Percentiles rank a stretch among this genome's conserved stretches.
These are phyloP conservation scores for Leucopsar rothschildi DNA, from an alignment of 2,113 vertebrate genomes.

Conservation along the genomic window DNA sequence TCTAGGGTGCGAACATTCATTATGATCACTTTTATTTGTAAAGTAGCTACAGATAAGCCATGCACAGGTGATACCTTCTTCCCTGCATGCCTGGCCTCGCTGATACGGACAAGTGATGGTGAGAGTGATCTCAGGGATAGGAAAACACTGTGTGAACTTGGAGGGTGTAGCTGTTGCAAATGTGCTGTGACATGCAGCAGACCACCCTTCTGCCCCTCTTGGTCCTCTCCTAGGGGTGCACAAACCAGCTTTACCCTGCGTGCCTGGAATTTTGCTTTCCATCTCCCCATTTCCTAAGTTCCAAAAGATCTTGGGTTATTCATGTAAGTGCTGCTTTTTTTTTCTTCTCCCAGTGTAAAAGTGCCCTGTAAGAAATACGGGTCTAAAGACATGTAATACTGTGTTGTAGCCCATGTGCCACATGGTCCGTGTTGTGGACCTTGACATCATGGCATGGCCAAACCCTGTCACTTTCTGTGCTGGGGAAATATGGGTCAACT, in stretches of 20 bases:
- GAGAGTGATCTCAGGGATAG: not conserved
- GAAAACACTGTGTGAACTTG: not conserved
- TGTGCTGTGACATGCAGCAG: not conserved
- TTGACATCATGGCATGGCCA: not conserved
- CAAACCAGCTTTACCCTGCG: not conserved
- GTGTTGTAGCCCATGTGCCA: not conserved
- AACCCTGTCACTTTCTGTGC: not conserved
- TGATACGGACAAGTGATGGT: rapidly evolving
- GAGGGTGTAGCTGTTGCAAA: not conserved
- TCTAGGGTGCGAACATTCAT: not conserved
- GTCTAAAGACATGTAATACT: not conserved
- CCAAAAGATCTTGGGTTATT: not conserved
- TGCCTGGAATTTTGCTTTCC: not conserved
- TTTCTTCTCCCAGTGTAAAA: not conserved
- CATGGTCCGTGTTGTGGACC: not conserved
- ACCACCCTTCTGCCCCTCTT: not conserved
- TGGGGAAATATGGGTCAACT: not conserved
- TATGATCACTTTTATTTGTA: not conserved
- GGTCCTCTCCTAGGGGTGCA: not conserved
- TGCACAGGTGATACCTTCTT: not conserved
- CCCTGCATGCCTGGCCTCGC: not conserved
- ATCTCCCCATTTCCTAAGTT: not conserved
- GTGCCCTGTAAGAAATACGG: not conserved
- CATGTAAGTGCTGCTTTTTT: not conserved
- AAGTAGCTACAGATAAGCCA: not conserved